Evolutionary conservation across 2,888 invertebrate species (phyloP).

Genomic region (Polydrusus tereticollis): DNA sequence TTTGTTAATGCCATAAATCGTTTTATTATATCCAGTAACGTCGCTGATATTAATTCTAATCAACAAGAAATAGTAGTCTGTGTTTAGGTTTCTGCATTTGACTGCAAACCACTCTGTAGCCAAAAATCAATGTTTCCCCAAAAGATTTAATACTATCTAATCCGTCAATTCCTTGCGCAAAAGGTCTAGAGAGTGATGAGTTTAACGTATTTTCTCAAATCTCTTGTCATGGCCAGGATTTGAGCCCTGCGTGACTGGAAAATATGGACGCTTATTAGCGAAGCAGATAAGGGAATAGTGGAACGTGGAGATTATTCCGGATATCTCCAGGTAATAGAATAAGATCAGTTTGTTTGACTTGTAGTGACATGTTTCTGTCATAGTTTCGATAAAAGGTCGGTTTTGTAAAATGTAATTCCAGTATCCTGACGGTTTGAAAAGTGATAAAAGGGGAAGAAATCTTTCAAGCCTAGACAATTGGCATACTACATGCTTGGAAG

Average conservation of each 20-base stretch:
- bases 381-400: no score
- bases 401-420: no score
- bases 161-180: conserved; percentile 33
- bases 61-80: no score
- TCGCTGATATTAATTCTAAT: no score
- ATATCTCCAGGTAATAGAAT: conserved; percentile 44
- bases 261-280: conserved; percentile 42
- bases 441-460: no score
- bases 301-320: conserved; percentile 31
- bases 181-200: conserved; percentile 22
- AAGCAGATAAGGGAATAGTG: conserved; percentile 43
- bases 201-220: conserved; percentile 40
- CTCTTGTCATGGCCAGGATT: conserved; percentile 31
- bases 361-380: background rate
- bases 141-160: conserved; percentile 27
- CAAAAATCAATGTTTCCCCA: conserved; percentile 11
- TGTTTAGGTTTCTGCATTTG: no score
- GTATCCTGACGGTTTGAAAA: no score
- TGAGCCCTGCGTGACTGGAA: conserved; percentile 37
- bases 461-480: no score
- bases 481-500: no score
- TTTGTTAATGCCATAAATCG: no score
- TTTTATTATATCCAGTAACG: no score
- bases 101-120: background rate
- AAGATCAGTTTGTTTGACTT: conserved; percentile 29